Evolutionary conservation across 2,113 vertebrate species (phyloP).

Genomic region (Bufo bufo): DNA sequence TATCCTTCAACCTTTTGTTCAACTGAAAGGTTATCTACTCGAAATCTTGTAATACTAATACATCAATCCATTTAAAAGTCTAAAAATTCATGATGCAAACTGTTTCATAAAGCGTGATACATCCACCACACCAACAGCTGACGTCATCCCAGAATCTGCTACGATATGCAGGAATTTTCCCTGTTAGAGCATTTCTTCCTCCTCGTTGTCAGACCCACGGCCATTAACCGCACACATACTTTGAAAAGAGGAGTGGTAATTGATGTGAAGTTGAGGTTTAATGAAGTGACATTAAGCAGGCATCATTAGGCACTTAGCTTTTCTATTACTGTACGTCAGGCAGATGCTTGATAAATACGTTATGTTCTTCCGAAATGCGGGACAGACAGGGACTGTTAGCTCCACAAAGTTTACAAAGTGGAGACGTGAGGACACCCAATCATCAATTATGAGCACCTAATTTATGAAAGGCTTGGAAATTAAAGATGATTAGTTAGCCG

Average conservation of each 20-base stretch:
- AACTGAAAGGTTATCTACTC: background rate
- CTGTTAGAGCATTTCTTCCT: background rate
- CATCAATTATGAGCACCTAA: background rate
- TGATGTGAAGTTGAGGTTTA: constrained; percentile 46
- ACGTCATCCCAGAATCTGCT: constrained; percentile 11
- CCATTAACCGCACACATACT: constrained; percentile 28
- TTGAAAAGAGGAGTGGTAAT: constrained; percentile 41
- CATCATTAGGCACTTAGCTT: constrained; percentile 31
- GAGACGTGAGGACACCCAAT: background rate
- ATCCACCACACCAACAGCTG: background rate
- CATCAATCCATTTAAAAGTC: constrained; percentile 15
- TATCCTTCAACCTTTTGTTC: background rate
- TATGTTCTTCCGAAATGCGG: constrained; percentile 8
- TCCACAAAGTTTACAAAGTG: background rate
- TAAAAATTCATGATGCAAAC: constrained; percentile 40
- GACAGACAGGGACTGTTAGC: background rate
- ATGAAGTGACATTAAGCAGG: constrained; percentile 59
- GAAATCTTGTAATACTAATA: constrained; percentile 13
- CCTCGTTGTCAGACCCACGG: constrained; percentile 6
- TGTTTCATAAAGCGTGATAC: background rate
- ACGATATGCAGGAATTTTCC: constrained; percentile 23
- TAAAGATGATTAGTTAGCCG: background rate
- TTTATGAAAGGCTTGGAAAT: background rate
- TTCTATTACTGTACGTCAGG: constrained; percentile 14
- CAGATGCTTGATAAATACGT: constrained; percentile 38